These are phyloP conservation scores for Camptogramma bilineatum DNA, from an alignment of 2,888 invertebrate species.

Conservation along the genomic window DNA sequence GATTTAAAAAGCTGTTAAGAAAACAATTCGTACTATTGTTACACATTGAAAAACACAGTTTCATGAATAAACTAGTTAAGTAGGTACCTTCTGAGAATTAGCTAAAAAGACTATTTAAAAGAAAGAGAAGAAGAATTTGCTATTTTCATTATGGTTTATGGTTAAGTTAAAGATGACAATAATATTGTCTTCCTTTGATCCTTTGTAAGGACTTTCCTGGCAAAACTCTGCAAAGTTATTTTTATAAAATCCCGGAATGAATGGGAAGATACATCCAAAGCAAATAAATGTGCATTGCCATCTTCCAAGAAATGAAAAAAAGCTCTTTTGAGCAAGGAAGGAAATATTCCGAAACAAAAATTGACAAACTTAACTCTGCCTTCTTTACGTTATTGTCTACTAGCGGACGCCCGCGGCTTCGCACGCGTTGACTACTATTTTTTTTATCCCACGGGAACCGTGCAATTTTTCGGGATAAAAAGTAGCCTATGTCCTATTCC, in stretches of 20 bases:
- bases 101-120: neutral
- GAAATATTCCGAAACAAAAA: too few relatives aligned
- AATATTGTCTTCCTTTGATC: neutral
- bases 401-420: too few relatives aligned
- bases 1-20: neutral
- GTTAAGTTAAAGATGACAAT: neutral
- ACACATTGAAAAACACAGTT: neutral
- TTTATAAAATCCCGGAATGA: slow-evolving; percentile 9
- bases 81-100: too few relatives aligned
- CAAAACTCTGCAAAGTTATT: neutral
- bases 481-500: too few relatives aligned
- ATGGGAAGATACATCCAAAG: neutral
- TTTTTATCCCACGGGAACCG: too few relatives aligned
- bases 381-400: too few relatives aligned
- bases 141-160: neutral
- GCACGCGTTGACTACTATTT: too few relatives aligned
- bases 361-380: too few relatives aligned
- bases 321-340: neutral
- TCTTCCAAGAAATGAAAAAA: neutral
- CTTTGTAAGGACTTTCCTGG: neutral
- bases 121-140: neutral
- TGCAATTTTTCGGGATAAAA: too few relatives aligned
- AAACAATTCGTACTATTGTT: neutral
- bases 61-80: too few relatives aligned
- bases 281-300: neutral